Percentiles rank a stretch among this genome's conserved stretches.
Evolutionary conservation across 2,888 invertebrate species (phyloP).

Genomic region (Icerya purchasi): DNA sequence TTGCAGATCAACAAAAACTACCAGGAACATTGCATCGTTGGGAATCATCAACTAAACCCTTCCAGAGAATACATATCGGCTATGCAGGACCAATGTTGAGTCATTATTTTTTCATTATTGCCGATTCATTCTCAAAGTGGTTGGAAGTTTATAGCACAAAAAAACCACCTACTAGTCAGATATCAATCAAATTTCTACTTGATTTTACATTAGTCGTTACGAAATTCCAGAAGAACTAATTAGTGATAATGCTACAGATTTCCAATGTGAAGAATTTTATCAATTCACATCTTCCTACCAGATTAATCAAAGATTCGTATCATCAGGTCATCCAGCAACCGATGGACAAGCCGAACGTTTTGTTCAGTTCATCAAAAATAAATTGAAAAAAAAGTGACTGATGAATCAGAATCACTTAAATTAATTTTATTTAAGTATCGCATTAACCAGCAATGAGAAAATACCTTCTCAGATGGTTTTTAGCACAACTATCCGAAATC

Average conservation of each 20-base stretch:
- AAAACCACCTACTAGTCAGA: not conserved
- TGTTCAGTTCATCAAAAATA: slow-evolving; percentile 15
- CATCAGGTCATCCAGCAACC: slow-evolving; percentile 14
- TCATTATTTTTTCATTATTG: not conserved
- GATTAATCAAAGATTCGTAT: slow-evolving; percentile 14
- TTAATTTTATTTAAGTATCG: slow-evolving; percentile 15
- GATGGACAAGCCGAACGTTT: slow-evolving; percentile 16
- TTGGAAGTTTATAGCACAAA: slow-evolving; percentile 1
- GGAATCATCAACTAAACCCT: slow-evolving; percentile 13
- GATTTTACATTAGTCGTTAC: slow-evolving; percentile 3
- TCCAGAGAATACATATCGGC: slow-evolving; percentile 16
- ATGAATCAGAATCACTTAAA: slow-evolving; percentile 10
- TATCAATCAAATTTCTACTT: not conserved
- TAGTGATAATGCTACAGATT: slow-evolving; percentile 8
- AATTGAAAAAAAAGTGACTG: slow-evolving; percentile 8
- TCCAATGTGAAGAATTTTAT: slow-evolving; percentile 3
- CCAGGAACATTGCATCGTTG: slow-evolving; percentile 8
- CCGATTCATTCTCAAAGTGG: slow-evolving; percentile 1
- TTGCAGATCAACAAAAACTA: slow-evolving; percentile 23
- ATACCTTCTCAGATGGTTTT: slow-evolving; percentile 14
- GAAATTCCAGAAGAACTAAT: slow-evolving; percentile 1
- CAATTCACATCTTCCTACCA: slow-evolving; percentile 3
- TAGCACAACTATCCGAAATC: slow-evolving; percentile 4
- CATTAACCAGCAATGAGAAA: slow-evolving; percentile 9
- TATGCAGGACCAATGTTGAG: not conserved